phyloP scores from a whole-genome alignment of 2,113 vertebrate genomes.

The Eulemur macaco region DNA sequence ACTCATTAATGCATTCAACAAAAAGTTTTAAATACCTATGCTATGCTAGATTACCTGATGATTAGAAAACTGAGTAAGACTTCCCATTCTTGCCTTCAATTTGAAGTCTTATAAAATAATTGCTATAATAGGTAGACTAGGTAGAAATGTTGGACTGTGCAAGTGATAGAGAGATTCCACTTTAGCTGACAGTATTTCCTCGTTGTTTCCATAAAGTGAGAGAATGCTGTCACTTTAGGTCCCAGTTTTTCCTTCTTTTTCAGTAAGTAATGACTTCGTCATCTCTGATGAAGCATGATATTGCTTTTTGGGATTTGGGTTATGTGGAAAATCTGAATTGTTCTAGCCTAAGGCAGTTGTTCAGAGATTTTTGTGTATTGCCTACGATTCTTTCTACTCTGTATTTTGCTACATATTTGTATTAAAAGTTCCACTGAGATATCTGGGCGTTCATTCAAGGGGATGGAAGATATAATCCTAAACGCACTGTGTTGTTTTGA shows the following conservation, averaged over 20 bases:
- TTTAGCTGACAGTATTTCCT: not conserved
- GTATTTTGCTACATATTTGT: not conserved
- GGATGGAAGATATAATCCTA: too few species aligned
- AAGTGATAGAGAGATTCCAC: not conserved
- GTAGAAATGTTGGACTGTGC: not conserved
- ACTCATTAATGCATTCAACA: not conserved
- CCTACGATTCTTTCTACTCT: not conserved
- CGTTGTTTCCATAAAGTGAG: not conserved
- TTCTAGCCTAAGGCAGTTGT: not conserved
- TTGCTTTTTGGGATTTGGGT: not conserved
- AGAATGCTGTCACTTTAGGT: not conserved
- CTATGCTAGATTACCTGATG: not conserved
- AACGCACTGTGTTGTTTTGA: not conserved
- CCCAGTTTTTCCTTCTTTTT: not conserved
- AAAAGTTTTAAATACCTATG: not conserved
- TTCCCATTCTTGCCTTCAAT: not conserved
- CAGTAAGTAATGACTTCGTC: not conserved
- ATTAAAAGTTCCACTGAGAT: not conserved
- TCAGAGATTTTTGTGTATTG: not conserved
- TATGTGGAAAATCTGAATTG: not conserved
- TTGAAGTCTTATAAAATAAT: not conserved
- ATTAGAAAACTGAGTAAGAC: not conserved
- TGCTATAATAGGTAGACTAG: not conserved
- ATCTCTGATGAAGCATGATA: not conserved
- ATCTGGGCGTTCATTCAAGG: not conserved